Percentiles rank a stretch among this genome's conserved stretches.
Evolutionary conservation across 1,140 invertebrate genomes (phyloP).

Genomic region (Tachypleus tridentatus): DNA sequence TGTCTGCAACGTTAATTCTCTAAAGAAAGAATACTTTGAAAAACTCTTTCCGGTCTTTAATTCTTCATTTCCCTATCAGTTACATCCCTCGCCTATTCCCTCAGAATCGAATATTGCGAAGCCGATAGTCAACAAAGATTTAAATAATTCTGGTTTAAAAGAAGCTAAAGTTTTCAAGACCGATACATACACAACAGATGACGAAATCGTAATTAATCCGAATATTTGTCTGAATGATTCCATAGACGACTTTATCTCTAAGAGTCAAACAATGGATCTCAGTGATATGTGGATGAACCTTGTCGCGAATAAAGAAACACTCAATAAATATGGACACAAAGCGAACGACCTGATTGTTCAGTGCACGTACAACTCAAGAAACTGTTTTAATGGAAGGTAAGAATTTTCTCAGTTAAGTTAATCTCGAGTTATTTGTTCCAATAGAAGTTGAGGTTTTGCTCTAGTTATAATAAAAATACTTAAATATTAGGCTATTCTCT

Average conservation of each 20-base stretch:
- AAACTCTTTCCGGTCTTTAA: conserved; percentile 2
- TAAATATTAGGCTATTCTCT: too few species aligned
- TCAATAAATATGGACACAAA: conserved; percentile 20
- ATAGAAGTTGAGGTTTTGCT: too few species aligned
- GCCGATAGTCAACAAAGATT: too few species aligned
- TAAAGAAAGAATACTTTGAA: conserved; percentile 17
- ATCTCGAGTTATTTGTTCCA: too few species aligned
- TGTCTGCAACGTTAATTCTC: conserved; percentile 20
- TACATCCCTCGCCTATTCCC: not conserved
- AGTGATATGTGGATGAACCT: conserved; percentile 24
- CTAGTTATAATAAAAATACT: too few species aligned
- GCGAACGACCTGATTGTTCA: conserved; percentile 22
- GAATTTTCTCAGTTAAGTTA: not conserved
- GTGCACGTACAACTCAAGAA: conserved; percentile 21
- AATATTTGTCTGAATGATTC: conserved; percentile 2
- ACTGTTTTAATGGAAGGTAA: conserved; percentile 20
- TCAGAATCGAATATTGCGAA: too few species aligned
- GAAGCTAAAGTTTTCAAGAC: too few species aligned
- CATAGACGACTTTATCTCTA: conserved; percentile 12
- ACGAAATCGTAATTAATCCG: too few species aligned
- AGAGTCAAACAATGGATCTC: conserved; percentile 17
- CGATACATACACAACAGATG: too few species aligned
- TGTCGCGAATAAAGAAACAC: conserved; percentile 20
- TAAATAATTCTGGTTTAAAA: too few species aligned
- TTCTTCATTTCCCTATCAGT: not conserved